A percentile compares a stretch with the other conserved stretches of the same genome.
phyloP scores from a whole-genome alignment of 2,797 vertebrate species.

The Sparus aurata region DNA sequence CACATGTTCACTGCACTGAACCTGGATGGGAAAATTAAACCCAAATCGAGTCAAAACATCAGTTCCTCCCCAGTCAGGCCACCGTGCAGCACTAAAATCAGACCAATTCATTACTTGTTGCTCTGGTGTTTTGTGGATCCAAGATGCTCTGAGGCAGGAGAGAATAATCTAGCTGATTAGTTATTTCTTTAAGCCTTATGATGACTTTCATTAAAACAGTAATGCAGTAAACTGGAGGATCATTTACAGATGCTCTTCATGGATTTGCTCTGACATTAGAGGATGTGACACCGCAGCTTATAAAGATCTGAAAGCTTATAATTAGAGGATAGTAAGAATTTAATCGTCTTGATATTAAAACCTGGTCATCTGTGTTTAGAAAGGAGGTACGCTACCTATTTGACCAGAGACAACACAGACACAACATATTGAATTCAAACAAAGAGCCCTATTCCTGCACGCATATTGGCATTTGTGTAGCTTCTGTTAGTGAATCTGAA shows the following conservation, averaged over 20 bases:
- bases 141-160: neutral
- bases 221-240: neutral
- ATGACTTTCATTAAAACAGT: neutral
- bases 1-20: constrained; percentile 6
- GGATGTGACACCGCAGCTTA: neutral
- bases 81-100: neutral
- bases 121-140: neutral
- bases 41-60: neutral
- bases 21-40: neutral
- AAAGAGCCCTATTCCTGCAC: neutral
- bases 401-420: neutral
- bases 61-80: neutral
- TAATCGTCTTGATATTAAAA: neutral
- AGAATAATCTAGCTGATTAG: neutral
- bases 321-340: neutral
- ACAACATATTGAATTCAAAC: neutral
- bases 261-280: neutral
- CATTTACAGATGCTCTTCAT: neutral
- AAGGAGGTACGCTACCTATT: neutral
- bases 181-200: neutral
- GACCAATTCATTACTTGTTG: neutral
- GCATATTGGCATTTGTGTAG: neutral
- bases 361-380: neutral
- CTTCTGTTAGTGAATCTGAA: too few relatives aligned
- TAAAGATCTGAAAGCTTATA: neutral